phyloP scores from a whole-genome alignment of 2,888 invertebrate species.

The Cactoblastis cactorum region DNA sequence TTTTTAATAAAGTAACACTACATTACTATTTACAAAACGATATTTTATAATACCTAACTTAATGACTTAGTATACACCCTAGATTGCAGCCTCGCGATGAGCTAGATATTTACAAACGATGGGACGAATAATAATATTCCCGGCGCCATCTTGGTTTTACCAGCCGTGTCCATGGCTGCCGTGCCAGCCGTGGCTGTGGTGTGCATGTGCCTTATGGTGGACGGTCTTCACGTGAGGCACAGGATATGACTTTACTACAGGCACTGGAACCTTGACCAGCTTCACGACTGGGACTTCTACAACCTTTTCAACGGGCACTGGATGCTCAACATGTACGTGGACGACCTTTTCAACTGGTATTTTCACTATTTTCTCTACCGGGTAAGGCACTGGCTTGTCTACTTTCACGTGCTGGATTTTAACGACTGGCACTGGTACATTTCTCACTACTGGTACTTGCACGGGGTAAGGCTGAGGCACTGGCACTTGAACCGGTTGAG shows the following conservation, averaged over 20 bases:
- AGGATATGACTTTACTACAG: constrained; percentile 61
- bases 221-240: constrained; percentile 68
- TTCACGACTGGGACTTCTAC: constrained; percentile 78
- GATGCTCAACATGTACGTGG: constrained; percentile 74
- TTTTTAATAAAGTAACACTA: constrained; percentile 62
- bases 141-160: constrained; percentile 9
- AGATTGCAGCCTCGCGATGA: constrained; percentile 76
- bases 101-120: constrained; percentile 70
- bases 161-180: constrained; percentile 31
- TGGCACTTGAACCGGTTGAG: constrained; percentile 73
- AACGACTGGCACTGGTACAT: constrained; percentile 77
- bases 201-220: constrained; percentile 58
- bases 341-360: constrained; percentile 79
- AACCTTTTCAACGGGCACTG: constrained; percentile 72
- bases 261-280: constrained; percentile 66
- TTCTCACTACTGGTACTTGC: constrained; percentile 73
- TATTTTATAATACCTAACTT: constrained; percentile 53
- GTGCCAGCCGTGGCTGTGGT: constrained; percentile 36
- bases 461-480: constrained; percentile 81
- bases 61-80: constrained; percentile 79
- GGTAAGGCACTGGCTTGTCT: constrained; percentile 79
- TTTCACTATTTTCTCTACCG: constrained; percentile 80
- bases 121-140: constrained; percentile 52
- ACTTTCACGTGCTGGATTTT: constrained; percentile 76
- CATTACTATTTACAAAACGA: constrained; percentile 70